phyloP scores from a whole-genome alignment of 1,140 invertebrate species.

The Musca domestica region DNA sequence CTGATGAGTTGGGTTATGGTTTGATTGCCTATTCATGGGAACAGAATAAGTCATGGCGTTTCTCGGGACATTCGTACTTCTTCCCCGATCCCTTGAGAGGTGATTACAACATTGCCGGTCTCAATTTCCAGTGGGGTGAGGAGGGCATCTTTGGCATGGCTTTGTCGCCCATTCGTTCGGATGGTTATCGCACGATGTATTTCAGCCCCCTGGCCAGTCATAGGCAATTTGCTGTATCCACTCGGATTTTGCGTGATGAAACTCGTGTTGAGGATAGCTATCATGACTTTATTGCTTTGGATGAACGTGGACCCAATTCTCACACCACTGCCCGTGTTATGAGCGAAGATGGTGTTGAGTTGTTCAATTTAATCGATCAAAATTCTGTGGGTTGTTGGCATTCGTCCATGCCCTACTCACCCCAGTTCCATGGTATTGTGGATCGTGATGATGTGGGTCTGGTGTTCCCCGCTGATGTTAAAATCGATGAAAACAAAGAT shows the following conservation, averaged over 20 bases:
- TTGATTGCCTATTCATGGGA: slow-evolving; percentile 75
- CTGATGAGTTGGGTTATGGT: slow-evolving; percentile 77
- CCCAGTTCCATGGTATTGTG: slow-evolving; percentile 68
- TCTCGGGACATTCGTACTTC: slow-evolving; percentile 70
- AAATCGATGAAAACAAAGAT: slow-evolving; percentile 65
- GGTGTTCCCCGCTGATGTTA: slow-evolving; percentile 76
- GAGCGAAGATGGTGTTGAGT: slow-evolving; percentile 69
- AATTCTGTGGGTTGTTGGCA: slow-evolving; percentile 82
- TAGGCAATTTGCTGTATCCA: slow-evolving; percentile 75
- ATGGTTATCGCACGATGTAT: slow-evolving; percentile 69
- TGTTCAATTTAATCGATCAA: slow-evolving; percentile 75
- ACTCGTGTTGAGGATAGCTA: slow-evolving; percentile 66
- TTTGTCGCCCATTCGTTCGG: slow-evolving; percentile 62
- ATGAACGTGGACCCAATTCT: slow-evolving; percentile 63
- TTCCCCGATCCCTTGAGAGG: slow-evolving; percentile 74
- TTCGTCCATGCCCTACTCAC: slow-evolving; percentile 62
- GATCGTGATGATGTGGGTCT: slow-evolving; percentile 72
- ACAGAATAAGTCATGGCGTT: slow-evolving; percentile 73
- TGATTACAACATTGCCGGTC: slow-evolving; percentile 73
- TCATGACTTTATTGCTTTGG: slow-evolving; percentile 68
- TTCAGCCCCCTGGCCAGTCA: slow-evolving; percentile 76
- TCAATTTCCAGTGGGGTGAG: slow-evolving; percentile 79
- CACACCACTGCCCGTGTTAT: slow-evolving; percentile 72
- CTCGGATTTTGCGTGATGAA: slow-evolving; percentile 67
- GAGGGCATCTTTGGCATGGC: slow-evolving; percentile 81